A percentile compares a stretch with the other conserved stretches of the same genome.
These are phyloP conservation scores for Cataglyphis altisquamis DNA, from an alignment of 2,888 invertebrate genomes.

Conservation along the genomic window DNA sequence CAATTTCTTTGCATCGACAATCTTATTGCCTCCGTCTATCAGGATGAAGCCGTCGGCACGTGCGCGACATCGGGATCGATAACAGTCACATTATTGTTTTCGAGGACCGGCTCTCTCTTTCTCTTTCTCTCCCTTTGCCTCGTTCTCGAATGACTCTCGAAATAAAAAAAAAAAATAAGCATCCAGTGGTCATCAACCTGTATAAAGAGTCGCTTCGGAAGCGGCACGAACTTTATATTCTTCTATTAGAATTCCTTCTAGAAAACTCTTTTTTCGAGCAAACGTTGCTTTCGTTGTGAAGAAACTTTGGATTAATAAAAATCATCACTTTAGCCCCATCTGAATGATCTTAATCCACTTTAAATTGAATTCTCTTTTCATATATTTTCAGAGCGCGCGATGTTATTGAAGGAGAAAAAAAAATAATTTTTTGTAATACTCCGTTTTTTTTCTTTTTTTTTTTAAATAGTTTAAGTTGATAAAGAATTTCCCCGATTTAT, in stretches of 20 bases:
- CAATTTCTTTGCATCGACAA: constrained; percentile 50
- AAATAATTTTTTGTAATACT: not conserved
- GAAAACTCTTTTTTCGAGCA: constrained; percentile 8
- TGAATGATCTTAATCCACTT: constrained; percentile 43
- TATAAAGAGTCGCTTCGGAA: constrained; percentile 21
- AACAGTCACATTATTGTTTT: constrained; percentile 36
- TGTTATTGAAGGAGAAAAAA: constrained; percentile 31
- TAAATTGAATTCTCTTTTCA: constrained; percentile 35
- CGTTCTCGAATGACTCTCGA: constrained; percentile 1
- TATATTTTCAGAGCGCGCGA: constrained; percentile 28
- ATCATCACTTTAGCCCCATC: not conserved
- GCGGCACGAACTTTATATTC: constrained; percentile 46
- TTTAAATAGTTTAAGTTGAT: not conserved
- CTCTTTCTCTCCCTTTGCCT: not conserved
- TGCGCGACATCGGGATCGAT: constrained; percentile 31
- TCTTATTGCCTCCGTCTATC: constrained; percentile 27
- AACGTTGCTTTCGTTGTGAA: constrained; percentile 14
- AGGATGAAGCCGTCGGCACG: constrained; percentile 13
- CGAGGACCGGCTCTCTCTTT: constrained; percentile 9
- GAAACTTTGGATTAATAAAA: constrained; percentile 37
- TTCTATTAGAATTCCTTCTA: constrained; percentile 21
- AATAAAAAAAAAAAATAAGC: constrained; percentile 35
- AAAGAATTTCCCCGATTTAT: constrained; percentile 13
- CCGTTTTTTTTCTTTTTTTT: not conserved
- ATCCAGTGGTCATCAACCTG: not conserved